Percentiles rank a stretch among this genome's conserved stretches.
These are phyloP conservation scores for Sceloporus tristichus DNA, from an alignment of 2,113 vertebrate species.

Conservation along the genomic window DNA sequence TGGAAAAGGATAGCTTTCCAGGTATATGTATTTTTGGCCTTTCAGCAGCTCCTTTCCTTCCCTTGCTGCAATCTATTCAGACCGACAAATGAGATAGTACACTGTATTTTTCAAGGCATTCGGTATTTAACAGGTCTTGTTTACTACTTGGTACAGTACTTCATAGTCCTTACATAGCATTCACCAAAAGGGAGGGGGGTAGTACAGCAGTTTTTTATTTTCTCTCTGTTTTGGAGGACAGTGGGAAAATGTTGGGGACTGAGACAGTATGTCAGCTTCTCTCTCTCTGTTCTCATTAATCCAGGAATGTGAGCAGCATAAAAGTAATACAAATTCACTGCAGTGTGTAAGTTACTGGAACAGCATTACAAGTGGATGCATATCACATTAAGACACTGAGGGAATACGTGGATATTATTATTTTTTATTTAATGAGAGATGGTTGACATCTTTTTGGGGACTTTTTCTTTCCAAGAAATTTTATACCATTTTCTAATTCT, in stretches of 20 bases:
- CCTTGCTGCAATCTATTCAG: not conserved
- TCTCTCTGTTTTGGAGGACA: slow-evolving; percentile 4
- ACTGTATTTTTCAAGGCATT: slow-evolving; percentile 14
- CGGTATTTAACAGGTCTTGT: slow-evolving; percentile 19
- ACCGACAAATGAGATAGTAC: not conserved
- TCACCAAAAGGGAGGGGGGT: not conserved
- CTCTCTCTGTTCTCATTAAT: slow-evolving; percentile 4
- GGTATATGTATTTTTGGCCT: slow-evolving; percentile 9
- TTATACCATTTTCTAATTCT: slow-evolving; percentile 3
- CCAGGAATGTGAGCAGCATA: slow-evolving; percentile 28
- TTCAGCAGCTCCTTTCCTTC: slow-evolving; percentile 10
- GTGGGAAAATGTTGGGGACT: not conserved
- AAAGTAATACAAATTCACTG: slow-evolving; percentile 12
- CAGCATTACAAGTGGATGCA: not conserved
- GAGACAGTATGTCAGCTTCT: not conserved
- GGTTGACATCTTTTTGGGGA: slow-evolving; percentile 11
- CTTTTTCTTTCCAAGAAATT: slow-evolving; percentile 10
- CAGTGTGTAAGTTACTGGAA: not conserved
- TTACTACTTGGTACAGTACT: slow-evolving; percentile 20
- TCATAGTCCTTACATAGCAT: not conserved
- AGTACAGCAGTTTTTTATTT: slow-evolving; percentile 6
- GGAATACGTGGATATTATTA: not conserved
- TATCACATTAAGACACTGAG: slow-evolving; percentile 11
- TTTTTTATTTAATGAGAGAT: slow-evolving; percentile 1
- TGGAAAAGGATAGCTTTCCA: slow-evolving; percentile 7